These are phyloP conservation scores for Leptinotarsa haldemani DNA, from an alignment of 2,888 invertebrate species.

Conservation along the genomic window DNA sequence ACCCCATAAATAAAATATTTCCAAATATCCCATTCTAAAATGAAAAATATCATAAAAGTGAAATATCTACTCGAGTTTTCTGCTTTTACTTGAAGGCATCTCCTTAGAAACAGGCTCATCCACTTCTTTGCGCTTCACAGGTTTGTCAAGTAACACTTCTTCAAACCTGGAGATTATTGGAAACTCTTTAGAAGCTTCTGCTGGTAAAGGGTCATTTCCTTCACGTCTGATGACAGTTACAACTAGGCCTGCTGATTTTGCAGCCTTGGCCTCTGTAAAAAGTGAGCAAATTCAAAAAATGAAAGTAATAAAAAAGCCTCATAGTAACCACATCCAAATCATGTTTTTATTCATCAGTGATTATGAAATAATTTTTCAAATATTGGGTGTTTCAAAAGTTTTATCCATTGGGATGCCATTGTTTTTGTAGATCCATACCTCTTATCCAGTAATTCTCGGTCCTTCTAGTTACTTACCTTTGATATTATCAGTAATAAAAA, in stretches of 20 bases:
- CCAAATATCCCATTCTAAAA: too few relatives aligned
- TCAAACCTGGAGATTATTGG: slow-evolving; percentile 73
- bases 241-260: slow-evolving; percentile 78
- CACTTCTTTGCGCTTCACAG: slow-evolving; percentile 61
- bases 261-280: slow-evolving; percentile 84
- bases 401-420: too few relatives aligned
- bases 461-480: slow-evolving; percentile 71
- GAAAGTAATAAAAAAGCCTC: too few relatives aligned
- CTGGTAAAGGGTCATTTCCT: slow-evolving; percentile 79
- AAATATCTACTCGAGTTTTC: slow-evolving; percentile 34
- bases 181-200: slow-evolving; percentile 70
- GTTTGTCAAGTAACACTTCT: slow-evolving; percentile 66
- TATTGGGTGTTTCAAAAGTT: too few relatives aligned
- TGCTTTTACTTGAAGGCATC: slow-evolving; percentile 57
- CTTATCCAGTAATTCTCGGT: neutral
- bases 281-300: too few relatives aligned
- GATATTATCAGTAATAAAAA: slow-evolving; percentile 89
- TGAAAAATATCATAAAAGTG: neutral
- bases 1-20: too few relatives aligned
- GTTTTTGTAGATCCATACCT: too few relatives aligned
- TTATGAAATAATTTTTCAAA: slow-evolving; percentile 13
- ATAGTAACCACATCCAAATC: neutral
- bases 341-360: neutral
- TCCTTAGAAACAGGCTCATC: slow-evolving; percentile 57
- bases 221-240: slow-evolving; percentile 79